Conservation (phyloP, 2,888 invertebrate species). For the Pheosia tremula region DNA sequence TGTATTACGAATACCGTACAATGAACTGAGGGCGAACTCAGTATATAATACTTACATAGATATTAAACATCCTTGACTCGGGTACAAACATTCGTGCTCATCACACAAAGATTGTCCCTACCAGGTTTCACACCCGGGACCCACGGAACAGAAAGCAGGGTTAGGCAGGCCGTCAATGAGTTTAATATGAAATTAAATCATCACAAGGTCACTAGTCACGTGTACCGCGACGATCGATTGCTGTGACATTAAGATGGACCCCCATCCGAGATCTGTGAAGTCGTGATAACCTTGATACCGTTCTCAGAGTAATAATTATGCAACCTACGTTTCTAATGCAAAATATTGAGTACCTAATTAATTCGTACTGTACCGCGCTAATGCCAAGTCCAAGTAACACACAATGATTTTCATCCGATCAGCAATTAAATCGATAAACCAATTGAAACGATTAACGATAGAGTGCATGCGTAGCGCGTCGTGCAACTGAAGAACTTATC, state of each 20-base stretch:
- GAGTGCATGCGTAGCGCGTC: background rate
- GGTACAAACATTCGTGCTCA: too few species aligned
- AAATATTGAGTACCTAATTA: background rate
- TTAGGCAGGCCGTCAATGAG: too few species aligned
- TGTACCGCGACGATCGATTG: background rate
- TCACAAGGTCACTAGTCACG: background rate
- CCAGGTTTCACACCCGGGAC: too few species aligned
- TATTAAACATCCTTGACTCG: too few species aligned
- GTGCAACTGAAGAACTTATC: background rate
- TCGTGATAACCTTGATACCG: background rate
- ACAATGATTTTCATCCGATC: constrained; percentile 19
- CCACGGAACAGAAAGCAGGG: too few species aligned
- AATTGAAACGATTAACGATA: background rate
- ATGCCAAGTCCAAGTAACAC: too few species aligned
- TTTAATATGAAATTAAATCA: background rate
- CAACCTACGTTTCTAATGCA: background rate
- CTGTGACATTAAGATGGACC: background rate
- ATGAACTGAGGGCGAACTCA: too few species aligned
- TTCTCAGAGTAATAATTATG: background rate
- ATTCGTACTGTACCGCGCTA: background rate
- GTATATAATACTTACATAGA: too few species aligned
- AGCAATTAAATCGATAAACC: constrained; percentile 14
- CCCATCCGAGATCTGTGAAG: background rate
- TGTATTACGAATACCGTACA: too few species aligned
- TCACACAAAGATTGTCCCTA: too few species aligned